Percentiles rank a stretch among this genome's conserved stretches.
Evolutionary conservation across 2,888 invertebrate genomes (phyloP).

Genomic region (Oscheius onirici): DNA sequence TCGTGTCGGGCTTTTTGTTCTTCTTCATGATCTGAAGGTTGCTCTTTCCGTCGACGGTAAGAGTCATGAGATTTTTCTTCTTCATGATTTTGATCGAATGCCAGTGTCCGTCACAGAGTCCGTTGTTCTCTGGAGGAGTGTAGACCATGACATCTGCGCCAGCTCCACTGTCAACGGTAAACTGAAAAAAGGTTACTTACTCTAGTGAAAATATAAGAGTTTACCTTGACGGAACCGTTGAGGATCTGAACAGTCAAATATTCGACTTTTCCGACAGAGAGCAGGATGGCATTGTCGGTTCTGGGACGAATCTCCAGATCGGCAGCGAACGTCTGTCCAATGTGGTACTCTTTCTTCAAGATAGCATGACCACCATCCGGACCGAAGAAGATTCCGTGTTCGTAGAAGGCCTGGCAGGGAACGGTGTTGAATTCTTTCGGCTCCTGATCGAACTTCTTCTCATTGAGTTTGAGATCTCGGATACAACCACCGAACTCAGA

Average conservation of each 20-base stretch:
- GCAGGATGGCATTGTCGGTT: constrained; percentile 62
- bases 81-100: constrained; percentile 85
- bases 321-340: constrained; percentile 59
- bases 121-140: constrained; percentile 64
- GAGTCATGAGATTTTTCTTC: constrained; percentile 86
- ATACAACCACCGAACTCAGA: constrained; percentile 73
- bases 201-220: not conserved
- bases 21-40: constrained; percentile 79
- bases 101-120: constrained; percentile 93
- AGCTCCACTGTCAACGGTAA: constrained; percentile 76
- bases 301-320: constrained; percentile 69
- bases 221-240: constrained; percentile 55
- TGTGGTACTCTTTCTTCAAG: constrained; percentile 56
- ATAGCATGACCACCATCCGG: constrained; percentile 73
- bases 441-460: constrained; percentile 55
- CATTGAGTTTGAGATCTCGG: constrained; percentile 71
- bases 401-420: constrained; percentile 71
- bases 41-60: constrained; percentile 85
- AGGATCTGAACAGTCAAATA: constrained; percentile 87
- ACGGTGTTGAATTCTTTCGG: constrained; percentile 54
- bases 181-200: constrained; percentile 55
- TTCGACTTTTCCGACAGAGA: constrained; percentile 75
- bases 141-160: constrained; percentile 77
- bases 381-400: constrained; percentile 73
- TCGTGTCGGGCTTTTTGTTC: constrained; percentile 79